These are phyloP conservation scores for Tetragonisca angustula DNA, from an alignment of 2,888 invertebrate species.

Conservation along the genomic window DNA sequence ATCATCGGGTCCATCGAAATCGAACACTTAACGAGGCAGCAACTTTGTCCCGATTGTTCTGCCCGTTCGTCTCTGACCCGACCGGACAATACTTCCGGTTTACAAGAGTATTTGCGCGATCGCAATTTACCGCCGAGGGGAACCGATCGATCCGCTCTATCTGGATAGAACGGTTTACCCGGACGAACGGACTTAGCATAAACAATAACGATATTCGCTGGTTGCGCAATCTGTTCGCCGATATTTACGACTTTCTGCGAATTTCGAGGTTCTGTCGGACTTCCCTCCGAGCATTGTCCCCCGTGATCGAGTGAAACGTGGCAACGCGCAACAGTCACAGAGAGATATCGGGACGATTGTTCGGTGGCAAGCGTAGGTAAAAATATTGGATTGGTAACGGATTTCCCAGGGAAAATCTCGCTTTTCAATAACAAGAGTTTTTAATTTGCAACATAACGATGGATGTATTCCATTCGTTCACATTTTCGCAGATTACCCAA, in stretches of 20 bases:
- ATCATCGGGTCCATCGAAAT: slow-evolving; percentile 62
- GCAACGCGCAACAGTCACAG: neutral
- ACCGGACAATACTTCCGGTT: slow-evolving; percentile 19
- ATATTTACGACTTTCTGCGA: slow-evolving; percentile 10
- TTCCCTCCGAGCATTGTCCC: no score
- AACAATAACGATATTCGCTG: slow-evolving; percentile 30
- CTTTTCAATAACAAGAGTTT: no score
- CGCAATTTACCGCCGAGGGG: slow-evolving; percentile 29
- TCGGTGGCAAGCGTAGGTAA: no score
- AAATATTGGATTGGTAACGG: no score
- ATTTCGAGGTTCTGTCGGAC: neutral
- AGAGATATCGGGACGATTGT: no score
- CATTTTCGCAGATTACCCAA: no score
- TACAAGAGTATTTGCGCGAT: slow-evolving; percentile 31
- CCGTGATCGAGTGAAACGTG: neutral
- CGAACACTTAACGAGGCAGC: slow-evolving; percentile 52
- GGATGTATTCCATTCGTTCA: no score
- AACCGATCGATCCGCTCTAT: slow-evolving; percentile 3
- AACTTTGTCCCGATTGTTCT: slow-evolving; percentile 34
- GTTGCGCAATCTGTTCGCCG: neutral
- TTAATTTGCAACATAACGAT: no score
- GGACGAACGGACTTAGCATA: slow-evolving; percentile 27
- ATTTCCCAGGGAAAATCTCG: no score
- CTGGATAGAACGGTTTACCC: slow-evolving; percentile 17
- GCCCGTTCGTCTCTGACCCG: neutral